phyloP scores from a whole-genome alignment of 1,140 invertebrate species.

The Heliconius himera region DNA sequence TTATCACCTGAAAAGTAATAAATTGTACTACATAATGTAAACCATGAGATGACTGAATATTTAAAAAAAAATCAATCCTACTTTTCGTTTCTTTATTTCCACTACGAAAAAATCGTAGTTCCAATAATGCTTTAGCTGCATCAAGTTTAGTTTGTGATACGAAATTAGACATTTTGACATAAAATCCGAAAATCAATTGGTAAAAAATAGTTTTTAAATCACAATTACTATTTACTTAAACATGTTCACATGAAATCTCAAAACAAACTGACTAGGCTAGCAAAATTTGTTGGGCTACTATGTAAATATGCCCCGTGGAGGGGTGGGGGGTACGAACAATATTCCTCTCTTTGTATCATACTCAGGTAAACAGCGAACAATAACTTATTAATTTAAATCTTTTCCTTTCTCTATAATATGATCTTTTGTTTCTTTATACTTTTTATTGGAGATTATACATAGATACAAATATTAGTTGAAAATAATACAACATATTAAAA shows the following conservation, averaged over 20 bases:
- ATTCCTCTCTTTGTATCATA: neutral
- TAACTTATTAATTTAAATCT: neutral
- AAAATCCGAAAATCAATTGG: neutral
- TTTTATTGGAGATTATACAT: neutral
- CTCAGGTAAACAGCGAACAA: constrained; percentile 6
- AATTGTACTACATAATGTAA: no score
- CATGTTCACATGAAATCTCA: neutral
- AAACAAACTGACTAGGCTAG: neutral
- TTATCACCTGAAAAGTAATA: no score
- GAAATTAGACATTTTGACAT: neutral
- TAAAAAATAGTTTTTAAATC: neutral
- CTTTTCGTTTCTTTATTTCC: neutral
- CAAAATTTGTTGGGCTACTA: neutral
- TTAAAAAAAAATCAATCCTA: neutral
- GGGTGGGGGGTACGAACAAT: neutral
- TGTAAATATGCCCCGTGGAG: neutral
- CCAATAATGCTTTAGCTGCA: neutral
- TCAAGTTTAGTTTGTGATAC: neutral
- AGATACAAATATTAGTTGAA: neutral
- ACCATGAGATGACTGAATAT: no score
- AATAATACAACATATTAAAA: neutral
- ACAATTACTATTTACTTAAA: neutral
- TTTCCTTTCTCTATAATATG: neutral
- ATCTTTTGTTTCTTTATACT: constrained; percentile 4
- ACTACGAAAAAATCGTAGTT: neutral